These are phyloP conservation scores for Gymnorhina tibicen DNA, from an alignment of 2,113 vertebrate genomes.

Conservation along the genomic window DNA sequence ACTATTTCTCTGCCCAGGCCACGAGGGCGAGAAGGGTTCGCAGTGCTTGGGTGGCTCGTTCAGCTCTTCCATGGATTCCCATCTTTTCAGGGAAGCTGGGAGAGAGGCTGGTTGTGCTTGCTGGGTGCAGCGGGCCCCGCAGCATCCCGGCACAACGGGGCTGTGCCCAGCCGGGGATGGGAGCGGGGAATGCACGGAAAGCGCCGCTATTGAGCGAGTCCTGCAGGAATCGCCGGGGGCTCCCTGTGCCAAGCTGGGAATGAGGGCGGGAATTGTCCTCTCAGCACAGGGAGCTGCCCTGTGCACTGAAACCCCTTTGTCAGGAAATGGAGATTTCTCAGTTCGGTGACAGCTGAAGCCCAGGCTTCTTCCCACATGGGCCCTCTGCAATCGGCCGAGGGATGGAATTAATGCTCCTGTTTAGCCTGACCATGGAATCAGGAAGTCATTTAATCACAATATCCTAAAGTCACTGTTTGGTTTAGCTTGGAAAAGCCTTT, in stretches of 20 bases:
- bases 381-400: not conserved
- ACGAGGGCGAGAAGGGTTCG: not conserved
- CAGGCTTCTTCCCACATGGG: not conserved
- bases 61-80: not conserved
- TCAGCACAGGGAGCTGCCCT: not conserved
- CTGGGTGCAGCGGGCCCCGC: not conserved
- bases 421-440: rapidly evolving
- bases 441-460: rapidly evolving
- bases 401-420: not conserved
- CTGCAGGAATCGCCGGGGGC: not conserved
- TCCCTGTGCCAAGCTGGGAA: not conserved
- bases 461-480: not conserved
- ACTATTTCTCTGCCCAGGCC: not conserved
- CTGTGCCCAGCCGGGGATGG: not conserved
- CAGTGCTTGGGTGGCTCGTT: not conserved
- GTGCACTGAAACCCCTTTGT: not conserved
- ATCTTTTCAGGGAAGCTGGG: not conserved
- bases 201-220: not conserved
- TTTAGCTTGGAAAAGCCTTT: not conserved
- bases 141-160: not conserved
- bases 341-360: not conserved
- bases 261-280: not conserved
- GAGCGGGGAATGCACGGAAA: not conserved
- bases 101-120: rapidly evolving
- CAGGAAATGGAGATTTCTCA: not conserved